Evolutionary conservation across 1,140 invertebrate species (phyloP), one percentile per base, ranked within the genome.

Genomic region (Metopolophium dirhodum): DNA sequence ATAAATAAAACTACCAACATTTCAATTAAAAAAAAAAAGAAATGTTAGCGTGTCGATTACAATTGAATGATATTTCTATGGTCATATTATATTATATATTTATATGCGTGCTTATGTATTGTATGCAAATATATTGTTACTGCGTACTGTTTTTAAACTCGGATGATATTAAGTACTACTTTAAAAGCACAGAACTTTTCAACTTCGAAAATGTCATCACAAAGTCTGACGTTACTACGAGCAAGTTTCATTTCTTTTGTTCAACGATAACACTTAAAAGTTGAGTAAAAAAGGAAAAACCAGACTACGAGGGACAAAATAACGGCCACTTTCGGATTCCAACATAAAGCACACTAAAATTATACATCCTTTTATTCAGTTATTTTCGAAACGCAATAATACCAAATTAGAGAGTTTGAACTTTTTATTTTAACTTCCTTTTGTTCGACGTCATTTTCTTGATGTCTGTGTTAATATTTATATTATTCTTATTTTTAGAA

Each of bases 181-280:
- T 83, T 92, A 83, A 92, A 35, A 54, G 68, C 77, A 26, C 45
- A n/a, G 47, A 85, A 83, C 47, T 92, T 92, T 85, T 92, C 77
- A 92, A 92, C 77, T 92, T 83, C 1, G n/a, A 85, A 77, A 92
- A 51, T 83, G 77, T 85, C 47, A 37, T 49, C 30, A 30, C 23
- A 45, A 91, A 91, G 45, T 83, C 30, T 83, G n/a, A 92, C 91
- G 68, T 83, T 14, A 77, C 77, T 18, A 26, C 77, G n/a, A 18
- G 47, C 7, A 85, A 92, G 91, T 92, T 91, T 83, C 47, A 51
- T 92, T 92, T 83, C 77, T 83, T 92, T 92, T 92, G 91, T 92
- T 91, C n/a, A 4, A 49, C n/a, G 9, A 82, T 82, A 91, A 51
- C 68, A 91, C 90, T 91, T 91, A 92, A 92, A 92, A 92, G 47